These are phyloP conservation scores for Lasioglossum oenotherae DNA, from an alignment of 2,888 invertebrate genomes.

Conservation along the genomic window DNA sequence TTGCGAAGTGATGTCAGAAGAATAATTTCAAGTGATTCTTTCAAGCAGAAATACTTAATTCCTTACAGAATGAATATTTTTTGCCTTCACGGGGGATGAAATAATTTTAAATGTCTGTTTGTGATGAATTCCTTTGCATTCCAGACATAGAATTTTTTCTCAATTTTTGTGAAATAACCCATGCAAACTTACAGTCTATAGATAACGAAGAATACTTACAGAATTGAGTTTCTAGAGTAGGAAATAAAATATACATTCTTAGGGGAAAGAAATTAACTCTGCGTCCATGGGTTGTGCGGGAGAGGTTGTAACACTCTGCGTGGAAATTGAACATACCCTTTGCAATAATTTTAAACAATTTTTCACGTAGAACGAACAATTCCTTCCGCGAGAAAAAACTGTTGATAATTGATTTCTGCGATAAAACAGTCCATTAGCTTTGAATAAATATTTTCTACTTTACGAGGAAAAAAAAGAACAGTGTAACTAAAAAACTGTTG, in stretches of 20 bases:
- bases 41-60: background rate
- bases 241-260: background rate
- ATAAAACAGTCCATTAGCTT: background rate
- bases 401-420: background rate
- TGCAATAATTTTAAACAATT: background rate
- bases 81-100: no score
- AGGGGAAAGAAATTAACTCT: background rate
- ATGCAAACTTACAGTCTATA: no score
- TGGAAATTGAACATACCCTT: background rate
- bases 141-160: background rate
- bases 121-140: background rate
- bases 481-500: background rate
- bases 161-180: background rate
- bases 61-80: background rate
- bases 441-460: background rate
- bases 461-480: background rate
- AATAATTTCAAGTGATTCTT: no score
- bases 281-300: background rate
- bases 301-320: background rate
- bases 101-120: background rate
- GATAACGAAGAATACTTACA: background rate
- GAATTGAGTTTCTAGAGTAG: background rate
- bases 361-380: background rate
- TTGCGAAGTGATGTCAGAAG: background rate
- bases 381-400: background rate